These are phyloP conservation scores for Linyphia triangularis DNA, from an alignment of 2,888 invertebrate species.

Conservation along the genomic window DNA sequence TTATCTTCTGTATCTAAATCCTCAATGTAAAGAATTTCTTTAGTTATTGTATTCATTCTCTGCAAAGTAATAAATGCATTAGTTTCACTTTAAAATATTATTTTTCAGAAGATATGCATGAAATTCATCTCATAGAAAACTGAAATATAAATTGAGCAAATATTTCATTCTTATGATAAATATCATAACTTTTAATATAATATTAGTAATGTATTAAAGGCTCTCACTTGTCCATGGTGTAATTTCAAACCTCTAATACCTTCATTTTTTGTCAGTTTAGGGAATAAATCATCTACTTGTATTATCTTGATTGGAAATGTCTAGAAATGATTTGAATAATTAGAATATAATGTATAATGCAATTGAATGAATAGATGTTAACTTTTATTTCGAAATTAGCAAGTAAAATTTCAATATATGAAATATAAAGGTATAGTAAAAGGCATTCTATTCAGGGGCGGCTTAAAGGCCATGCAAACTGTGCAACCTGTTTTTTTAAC, in stretches of 20 bases:
- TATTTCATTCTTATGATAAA: neutral
- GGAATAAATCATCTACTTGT: constrained; percentile 79
- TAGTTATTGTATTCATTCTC: constrained; percentile 76
- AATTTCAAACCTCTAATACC: constrained; percentile 78
- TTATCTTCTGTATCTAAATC: constrained; percentile 75
- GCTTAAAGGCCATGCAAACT: too few species aligned
- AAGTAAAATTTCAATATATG: neutral
- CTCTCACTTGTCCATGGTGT: constrained; percentile 76
- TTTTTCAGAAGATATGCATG: neutral
- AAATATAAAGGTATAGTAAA: too few species aligned
- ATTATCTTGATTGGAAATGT: constrained; percentile 78
- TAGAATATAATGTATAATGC: neutral
- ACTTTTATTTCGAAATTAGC: too few species aligned
- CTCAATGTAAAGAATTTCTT: constrained; percentile 44
- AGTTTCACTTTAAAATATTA: neutral
- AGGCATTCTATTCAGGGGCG: too few species aligned
- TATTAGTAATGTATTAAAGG: neutral
- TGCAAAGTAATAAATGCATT: constrained; percentile 46
- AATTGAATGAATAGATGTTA: too few species aligned
- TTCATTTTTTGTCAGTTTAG: constrained; percentile 78
- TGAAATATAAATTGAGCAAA: neutral
- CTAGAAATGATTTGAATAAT: constrained; percentile 76
- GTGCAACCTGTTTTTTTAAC: too few species aligned
- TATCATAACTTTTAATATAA: neutral
- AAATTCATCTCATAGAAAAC: neutral